These are phyloP conservation scores for Drosophila rubida DNA, from an alignment of 2,888 invertebrate species.

Conservation along the genomic window DNA sequence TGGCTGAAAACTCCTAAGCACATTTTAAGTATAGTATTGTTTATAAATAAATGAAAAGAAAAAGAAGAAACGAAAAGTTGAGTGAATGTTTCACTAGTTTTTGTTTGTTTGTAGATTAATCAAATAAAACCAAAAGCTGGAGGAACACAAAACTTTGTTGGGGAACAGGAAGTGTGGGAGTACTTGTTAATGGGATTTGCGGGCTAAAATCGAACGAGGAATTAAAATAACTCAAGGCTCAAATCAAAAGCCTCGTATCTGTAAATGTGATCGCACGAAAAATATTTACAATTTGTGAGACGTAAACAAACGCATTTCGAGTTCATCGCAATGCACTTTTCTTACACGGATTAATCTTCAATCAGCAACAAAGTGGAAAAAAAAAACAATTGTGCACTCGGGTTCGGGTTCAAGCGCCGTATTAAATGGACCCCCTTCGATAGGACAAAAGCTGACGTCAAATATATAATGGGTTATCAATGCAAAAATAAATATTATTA, in stretches of 20 bases:
- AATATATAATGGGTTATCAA: conserved; percentile 40
- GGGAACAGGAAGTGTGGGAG: background rate
- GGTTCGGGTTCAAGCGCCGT: conserved; percentile 17
- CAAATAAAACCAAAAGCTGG: conserved; percentile 31
- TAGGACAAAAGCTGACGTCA: conserved; percentile 46
- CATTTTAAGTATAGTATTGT: conserved; percentile 58
- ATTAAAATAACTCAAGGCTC: conserved; percentile 13
- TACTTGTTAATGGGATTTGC: conserved; percentile 1
- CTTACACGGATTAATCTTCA: conserved; percentile 26
- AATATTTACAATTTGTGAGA: conserved; percentile 26
- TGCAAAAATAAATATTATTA: conserved; percentile 25
- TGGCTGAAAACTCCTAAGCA: conserved; percentile 84
- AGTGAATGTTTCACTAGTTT: conserved; percentile 45
- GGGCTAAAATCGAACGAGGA: background rate
- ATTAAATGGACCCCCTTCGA: conserved; percentile 10
- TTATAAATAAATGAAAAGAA: conserved; percentile 67
- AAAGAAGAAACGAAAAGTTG: conserved; percentile 70
- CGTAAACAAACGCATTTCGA: conserved; percentile 59
- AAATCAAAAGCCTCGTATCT: conserved; percentile 3
- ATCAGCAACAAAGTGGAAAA: conserved; percentile 3
- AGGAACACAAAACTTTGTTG: background rate
- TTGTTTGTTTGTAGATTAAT: conserved; percentile 4
- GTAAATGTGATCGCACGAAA: conserved; percentile 3
- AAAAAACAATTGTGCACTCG: conserved; percentile 11
- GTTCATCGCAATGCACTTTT: conserved; percentile 57